Base-by-base conservation (phyloP, 2,113 vertebrate species). In the Setophaga coronata region DNA sequence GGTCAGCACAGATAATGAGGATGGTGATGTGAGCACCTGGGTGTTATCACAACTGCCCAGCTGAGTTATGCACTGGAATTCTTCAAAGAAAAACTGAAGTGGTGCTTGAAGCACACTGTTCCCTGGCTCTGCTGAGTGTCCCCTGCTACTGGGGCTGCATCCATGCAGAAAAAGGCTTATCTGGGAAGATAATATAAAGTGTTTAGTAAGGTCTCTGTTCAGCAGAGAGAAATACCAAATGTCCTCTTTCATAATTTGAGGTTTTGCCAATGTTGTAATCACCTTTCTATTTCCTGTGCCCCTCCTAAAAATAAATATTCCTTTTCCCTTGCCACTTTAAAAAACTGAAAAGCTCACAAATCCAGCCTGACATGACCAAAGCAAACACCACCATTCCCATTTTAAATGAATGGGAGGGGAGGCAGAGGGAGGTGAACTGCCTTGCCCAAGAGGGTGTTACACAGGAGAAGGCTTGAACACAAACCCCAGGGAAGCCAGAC, bases 211-310 rank as follows among this genome's bases (percentile, higher is more conserved):
- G 77, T 34, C 51, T 81, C 71, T 60, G 69, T 74, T 87, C 42
- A 91, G 92, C 48, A 60, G 69, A 93, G 57, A 79, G 88, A 95
- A 90, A 92, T 87, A 93, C 50, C 51, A 66, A 71, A 93, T 78
- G 82, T 65, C 65, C 73, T 82, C 73, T 94, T 94, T 94, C 86
- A 4, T 87, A 87, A 97, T 89, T 53, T 92, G 95, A 94, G 69
- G 85, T 74, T 95, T 93, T 78, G 90, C 71, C 76, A 74, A 33
- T 92, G 88, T 94, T 81, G 90, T 77, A 96, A 95, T 90, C 31
- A 15, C 70, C 51, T 93, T 84, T 91, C 81, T 90, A 73, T 70
- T 74, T 92, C 82, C 64, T 2, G 1, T 60, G 85, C 51, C 86
- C 51, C 72, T 92, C 90, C 82, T 87, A 90, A 96, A 93, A 70